A percentile compares a stretch with the other conserved stretches of the same genome.
phyloP scores from a whole-genome alignment of 2,888 invertebrate genomes.

The Gnatocerus cornutus region DNA sequence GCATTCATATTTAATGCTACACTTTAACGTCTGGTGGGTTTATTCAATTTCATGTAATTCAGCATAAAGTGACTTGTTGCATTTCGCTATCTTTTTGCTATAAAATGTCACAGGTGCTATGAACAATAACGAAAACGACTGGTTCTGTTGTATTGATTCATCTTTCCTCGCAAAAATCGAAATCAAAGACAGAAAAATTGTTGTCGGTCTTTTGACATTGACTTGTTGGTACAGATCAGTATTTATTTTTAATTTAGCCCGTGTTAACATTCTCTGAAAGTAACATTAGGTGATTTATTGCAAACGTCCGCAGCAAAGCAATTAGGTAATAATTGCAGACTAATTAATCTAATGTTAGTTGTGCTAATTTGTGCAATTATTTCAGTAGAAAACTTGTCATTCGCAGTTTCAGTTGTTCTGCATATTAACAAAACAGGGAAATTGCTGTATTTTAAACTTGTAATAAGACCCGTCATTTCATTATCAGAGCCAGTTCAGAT shows the following conservation, averaged over 20 bases:
- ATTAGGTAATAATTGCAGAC: slow-evolving; percentile 6
- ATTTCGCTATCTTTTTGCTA: not conserved
- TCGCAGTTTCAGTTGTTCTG: slow-evolving; percentile 9
- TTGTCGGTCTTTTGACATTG: too few relatives aligned
- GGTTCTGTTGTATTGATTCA: too few relatives aligned
- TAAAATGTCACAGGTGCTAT: not conserved
- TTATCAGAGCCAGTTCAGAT: slow-evolving; percentile 10
- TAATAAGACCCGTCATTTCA: slow-evolving; percentile 10
- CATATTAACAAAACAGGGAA: slow-evolving; percentile 15
- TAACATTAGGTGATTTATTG: slow-evolving; percentile 8
- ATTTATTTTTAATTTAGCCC: not conserved
- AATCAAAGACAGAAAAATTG: too few relatives aligned
- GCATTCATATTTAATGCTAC: not conserved
- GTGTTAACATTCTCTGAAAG: not conserved
- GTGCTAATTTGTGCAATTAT: slow-evolving; percentile 9
- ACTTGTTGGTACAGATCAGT: not conserved
- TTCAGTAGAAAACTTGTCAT: slow-evolving; percentile 14
- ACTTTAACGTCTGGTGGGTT: not conserved
- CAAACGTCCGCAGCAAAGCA: not conserved
- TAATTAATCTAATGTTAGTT: slow-evolving; percentile 14
- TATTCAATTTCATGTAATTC: not conserved
- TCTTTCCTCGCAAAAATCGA: too few relatives aligned
- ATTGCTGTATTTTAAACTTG: slow-evolving; percentile 18
- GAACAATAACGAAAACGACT: too few relatives aligned
- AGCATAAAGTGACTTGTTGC: slow-evolving; percentile 1